Conservation (phyloP, 2,113 vertebrate genomes). For the Hemiprocne comata region DNA sequence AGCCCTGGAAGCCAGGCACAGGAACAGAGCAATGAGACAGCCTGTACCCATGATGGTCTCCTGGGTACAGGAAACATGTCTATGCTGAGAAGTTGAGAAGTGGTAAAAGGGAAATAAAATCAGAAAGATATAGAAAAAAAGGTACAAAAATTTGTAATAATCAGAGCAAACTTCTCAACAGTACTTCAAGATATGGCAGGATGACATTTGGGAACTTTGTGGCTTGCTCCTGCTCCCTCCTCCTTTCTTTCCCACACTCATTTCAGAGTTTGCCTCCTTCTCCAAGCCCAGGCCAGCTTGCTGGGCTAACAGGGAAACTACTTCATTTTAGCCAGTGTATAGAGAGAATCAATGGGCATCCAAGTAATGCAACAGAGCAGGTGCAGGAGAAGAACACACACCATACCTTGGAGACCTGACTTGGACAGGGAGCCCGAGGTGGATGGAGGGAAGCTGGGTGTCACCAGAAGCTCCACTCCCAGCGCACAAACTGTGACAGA, state of each 20-base stretch:
- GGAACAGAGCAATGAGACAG: neutral
- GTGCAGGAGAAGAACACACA: too few relatives aligned
- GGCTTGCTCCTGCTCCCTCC: neutral
- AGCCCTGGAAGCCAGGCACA: neutral
- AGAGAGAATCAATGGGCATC: neutral
- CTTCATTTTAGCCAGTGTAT: neutral
- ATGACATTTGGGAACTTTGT: neutral
- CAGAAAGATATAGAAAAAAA: neutral
- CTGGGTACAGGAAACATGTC: neutral
- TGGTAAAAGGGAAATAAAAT: neutral
- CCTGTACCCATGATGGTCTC: neutral
- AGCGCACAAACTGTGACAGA: neutral
- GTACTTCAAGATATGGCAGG: neutral
- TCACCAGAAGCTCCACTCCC: neutral
- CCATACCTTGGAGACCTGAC: neutral
- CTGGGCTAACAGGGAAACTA: too few relatives aligned
- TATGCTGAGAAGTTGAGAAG: neutral
- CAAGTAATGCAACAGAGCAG: neutral
- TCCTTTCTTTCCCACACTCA: neutral
- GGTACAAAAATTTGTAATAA: neutral
- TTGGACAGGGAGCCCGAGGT: neutral
- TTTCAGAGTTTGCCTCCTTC: neutral
- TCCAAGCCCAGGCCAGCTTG: neutral
- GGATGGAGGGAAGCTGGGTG: neutral
- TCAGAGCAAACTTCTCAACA: neutral